phyloP scores from a whole-genome alignment of 2,113 vertebrate genomes.

The Vanacampus margaritifer region DNA sequence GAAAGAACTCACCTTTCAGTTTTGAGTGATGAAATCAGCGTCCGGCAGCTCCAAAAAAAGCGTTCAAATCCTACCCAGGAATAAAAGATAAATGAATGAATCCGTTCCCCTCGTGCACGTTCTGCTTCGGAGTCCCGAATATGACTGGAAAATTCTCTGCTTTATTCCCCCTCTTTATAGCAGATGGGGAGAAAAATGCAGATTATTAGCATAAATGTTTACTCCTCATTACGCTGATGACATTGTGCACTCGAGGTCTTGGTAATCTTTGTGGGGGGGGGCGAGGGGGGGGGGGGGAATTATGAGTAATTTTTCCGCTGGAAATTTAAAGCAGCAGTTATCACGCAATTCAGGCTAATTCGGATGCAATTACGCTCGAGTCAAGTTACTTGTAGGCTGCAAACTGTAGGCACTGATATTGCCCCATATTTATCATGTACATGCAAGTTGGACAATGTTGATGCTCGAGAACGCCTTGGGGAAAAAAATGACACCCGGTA shows the following conservation, averaged over 20 bases:
- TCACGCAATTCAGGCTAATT: slow-evolving; percentile 99
- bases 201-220: slow-evolving; percentile 99
- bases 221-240: slow-evolving; percentile 99
- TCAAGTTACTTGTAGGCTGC: slow-evolving; percentile 98
- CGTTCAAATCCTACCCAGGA: no score
- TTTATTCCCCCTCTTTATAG: slow-evolving; percentile 99
- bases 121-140: slow-evolving; percentile 88
- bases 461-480: slow-evolving; percentile 99
- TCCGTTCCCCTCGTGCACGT: slow-evolving; percentile 73
- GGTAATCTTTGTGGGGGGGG: slow-evolving; percentile 94
- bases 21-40: slow-evolving; percentile 57
- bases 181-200: slow-evolving; percentile 97
- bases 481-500: slow-evolving; percentile 99
- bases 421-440: slow-evolving; percentile 99
- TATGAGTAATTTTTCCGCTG: slow-evolving; percentile 94
- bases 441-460: slow-evolving; percentile 99
- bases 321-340: slow-evolving; percentile 99
- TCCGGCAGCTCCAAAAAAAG: slow-evolving; percentile 37
- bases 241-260: slow-evolving; percentile 99
- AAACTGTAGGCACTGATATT: slow-evolving; percentile 99
- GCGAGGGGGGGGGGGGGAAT: slow-evolving; percentile 89
- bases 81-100: slow-evolving; percentile 52
- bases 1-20: slow-evolving; percentile 79
- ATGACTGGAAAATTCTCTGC: slow-evolving; percentile 93
- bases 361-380: slow-evolving; percentile 99